phyloP scores from a whole-genome alignment of 2,797 vertebrate genomes.

The Pteropus rufus region DNA sequence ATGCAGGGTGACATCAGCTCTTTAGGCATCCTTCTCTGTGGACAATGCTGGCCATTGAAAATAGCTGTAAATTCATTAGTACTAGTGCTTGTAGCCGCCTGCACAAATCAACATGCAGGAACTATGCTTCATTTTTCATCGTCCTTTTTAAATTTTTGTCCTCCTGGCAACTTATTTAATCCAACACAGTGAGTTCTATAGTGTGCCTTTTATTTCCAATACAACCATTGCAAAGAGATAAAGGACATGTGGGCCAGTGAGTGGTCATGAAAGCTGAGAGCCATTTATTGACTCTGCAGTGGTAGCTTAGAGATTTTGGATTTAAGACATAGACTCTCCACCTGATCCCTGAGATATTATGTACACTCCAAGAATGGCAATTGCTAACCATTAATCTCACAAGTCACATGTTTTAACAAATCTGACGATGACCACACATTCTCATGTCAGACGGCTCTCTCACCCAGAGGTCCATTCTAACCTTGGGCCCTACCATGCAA shows the following conservation, averaged over 20 bases:
- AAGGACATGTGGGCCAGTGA: neutral
- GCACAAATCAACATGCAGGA: neutral
- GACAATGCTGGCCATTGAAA: neutral
- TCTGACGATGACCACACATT: neutral
- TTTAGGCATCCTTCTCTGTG: conserved; percentile 25
- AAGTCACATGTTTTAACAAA: neutral
- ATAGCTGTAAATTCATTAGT: neutral
- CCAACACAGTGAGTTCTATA: neutral
- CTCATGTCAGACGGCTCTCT: neutral
- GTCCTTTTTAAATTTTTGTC: neutral
- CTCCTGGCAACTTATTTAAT: neutral
- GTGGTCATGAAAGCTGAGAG: neutral
- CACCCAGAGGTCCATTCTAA: conserved; percentile 10
- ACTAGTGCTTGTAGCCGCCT: neutral
- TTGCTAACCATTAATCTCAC: conserved; percentile 2
- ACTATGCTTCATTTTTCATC: neutral
- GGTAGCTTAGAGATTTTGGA: neutral
- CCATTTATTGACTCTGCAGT: neutral
- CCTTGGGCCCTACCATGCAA: neutral
- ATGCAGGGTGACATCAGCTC: neutral
- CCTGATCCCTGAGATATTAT: neutral
- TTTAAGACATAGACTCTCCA: neutral
- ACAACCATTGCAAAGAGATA: neutral
- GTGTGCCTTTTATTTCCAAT: conserved; percentile 8
- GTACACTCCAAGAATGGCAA: neutral